Evolutionary conservation across 2,797 vertebrate species (phyloP).

Genomic region (Botia almorhae): DNA sequence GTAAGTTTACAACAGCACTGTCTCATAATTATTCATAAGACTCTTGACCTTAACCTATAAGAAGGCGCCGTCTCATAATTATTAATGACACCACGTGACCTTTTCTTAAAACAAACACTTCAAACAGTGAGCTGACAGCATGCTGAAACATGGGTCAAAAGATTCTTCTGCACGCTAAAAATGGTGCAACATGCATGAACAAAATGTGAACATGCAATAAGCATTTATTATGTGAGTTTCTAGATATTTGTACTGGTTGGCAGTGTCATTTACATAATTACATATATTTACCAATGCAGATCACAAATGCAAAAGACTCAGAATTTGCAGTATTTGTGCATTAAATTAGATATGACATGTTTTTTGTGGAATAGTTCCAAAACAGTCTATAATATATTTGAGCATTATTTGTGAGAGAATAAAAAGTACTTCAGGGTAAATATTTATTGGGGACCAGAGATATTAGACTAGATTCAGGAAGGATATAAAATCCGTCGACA

Average conservation of each 20-base stretch:
- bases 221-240: too few relatives aligned
- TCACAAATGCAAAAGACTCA: neutral
- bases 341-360: neutral
- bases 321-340: neutral
- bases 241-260: too few relatives aligned
- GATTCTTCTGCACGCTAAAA: neutral
- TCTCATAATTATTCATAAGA: neutral
- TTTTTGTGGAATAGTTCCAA: neutral
- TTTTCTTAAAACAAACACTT: neutral
- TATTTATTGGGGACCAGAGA: neutral
- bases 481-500: neutral
- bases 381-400: neutral
- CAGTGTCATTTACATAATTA: neutral
- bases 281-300: neutral
- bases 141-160: neutral
- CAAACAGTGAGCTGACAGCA: neutral
- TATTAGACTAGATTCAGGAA: too few relatives aligned
- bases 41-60: neutral
- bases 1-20: neutral
- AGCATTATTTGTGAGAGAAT: neutral
- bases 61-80: neutral
- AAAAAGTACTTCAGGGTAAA: neutral
- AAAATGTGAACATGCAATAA: neutral
- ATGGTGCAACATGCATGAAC: too few relatives aligned
- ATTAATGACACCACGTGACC: neutral